Base-by-base conservation (phyloP, 1,140 invertebrate species). In the Theocolax elegans region DNA sequence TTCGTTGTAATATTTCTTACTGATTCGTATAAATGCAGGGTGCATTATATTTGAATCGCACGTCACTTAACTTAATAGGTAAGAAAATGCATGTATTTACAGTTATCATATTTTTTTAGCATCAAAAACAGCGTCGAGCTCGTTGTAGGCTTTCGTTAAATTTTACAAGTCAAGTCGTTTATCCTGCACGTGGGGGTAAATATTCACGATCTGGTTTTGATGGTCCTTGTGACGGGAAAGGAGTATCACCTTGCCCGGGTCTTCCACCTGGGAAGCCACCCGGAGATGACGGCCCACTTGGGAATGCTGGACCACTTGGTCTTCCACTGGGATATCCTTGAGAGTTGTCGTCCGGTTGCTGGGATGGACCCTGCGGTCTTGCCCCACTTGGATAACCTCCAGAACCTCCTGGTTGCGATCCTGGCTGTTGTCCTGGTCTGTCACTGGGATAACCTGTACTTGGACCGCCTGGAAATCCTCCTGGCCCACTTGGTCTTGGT, bases 201-300 rank as follows among this genome's bases (percentile, higher is more conserved):
- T 83, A 83, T 77, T 79, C 81, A 66, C 79, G 82, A 72, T 81
- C 76, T 69, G 81, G 81, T 70, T 82, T 77, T 7, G 77, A 68
- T 12, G 81, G 80, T 35, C 77, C 76, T 73, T 77, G 75, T 10
- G 77, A 59, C n/a, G 75, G 74, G 49, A 80, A 79, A 23, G 75
- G 77, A 12, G 72, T 29, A 15, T 73, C 67, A 15, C 64, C 58
- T 51, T 68, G 75, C 58, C 75, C 79, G 17, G 68, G 60, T 48
- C 53, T 58, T 48, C 53, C 53, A n/a, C 56, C 48, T 19, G 66
- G 67, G 49, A 62, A 68, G 31, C 53, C 48, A 21, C 48, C 64
- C 17, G 75, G 72, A 2, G 72, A 69, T 8, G 74, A 71, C 9
- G 76, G 66, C 25, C 73, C 74, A 66, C 75, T 75, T 25, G 81